phyloP scores from a whole-genome alignment of 2,888 invertebrate genomes.

The Drosophila borealis region DNA sequence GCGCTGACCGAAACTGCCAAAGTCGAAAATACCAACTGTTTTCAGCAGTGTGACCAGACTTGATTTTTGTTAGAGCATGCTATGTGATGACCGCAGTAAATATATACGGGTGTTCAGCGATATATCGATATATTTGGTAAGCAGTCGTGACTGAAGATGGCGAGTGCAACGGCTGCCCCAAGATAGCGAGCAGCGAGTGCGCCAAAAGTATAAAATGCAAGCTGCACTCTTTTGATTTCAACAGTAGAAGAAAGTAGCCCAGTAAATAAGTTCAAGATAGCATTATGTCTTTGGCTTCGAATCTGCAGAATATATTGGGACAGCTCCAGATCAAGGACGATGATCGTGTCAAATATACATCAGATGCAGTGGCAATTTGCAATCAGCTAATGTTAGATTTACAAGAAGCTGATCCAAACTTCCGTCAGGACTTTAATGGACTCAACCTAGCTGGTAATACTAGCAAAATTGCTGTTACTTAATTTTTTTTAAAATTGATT shows the following conservation, averaged over 20 bases:
- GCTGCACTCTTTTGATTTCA: too few relatives aligned
- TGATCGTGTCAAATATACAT: slow-evolving; percentile 9
- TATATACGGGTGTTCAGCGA: background rate
- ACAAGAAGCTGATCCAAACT: background rate
- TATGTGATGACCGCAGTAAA: background rate
- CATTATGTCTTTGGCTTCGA: background rate
- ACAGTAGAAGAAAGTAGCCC: background rate
- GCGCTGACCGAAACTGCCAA: slow-evolving; percentile 16
- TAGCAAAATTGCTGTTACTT: too few relatives aligned
- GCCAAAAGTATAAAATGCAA: background rate
- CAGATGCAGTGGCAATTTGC: background rate
- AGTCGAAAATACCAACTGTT: slow-evolving; percentile 21
- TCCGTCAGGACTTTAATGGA: slow-evolving; percentile 1
- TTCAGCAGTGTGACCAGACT: slow-evolving; percentile 28
- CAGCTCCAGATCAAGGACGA: slow-evolving; percentile 4
- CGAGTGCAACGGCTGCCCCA: background rate
- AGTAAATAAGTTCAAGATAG: background rate
- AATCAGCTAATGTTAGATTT: slow-evolving; percentile 20
- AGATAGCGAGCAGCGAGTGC: background rate
- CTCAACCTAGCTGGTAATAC: slow-evolving; percentile 19
- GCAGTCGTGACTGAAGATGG: background rate
- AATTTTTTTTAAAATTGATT: too few relatives aligned
- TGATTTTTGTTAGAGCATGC: background rate
- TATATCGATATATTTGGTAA: slow-evolving; percentile 14
- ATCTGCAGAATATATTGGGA: background rate